Evolutionary conservation across 1,140 invertebrate species (phyloP), one percentile per base, ranked within the genome.

Genomic region (Drosophila sulfurigaster): DNA sequence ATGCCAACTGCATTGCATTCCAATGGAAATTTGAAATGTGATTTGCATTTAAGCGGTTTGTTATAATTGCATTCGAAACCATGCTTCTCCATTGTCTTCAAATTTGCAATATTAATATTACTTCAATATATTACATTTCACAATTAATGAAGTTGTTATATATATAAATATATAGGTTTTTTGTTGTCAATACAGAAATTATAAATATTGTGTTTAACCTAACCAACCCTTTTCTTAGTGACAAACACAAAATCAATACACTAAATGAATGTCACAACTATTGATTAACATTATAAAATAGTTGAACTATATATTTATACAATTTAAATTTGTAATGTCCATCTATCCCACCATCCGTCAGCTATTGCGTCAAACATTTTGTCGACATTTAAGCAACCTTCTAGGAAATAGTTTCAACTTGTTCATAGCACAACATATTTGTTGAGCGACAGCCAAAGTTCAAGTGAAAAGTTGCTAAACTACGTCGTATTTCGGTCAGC

Each of bases 391-490:
- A 41, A 41, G 38, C 38, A 41, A 41, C 38, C 38, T n/a, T 41
- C 3, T 2, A 41, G 35, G 35, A 25, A 25, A 6, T 38, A 38
- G 35, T 38, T 38, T 10, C 10, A 7, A 38, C 35, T 38, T 7
- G 6, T 38, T 25, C 20, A 28, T 32, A 3, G 15, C 10, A 20
- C 20, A 49, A 2, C 35, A 43, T 60, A 52, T 62, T 52, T 52
- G 46, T 69, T 54, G 35, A 8, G 6, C 45, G 58, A 62, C 10
- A 45, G 8, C 48, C 35, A 56, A 69, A 75, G 65, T 51, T 62
- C 32, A 38, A 62, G 52, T 49, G 41, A 10, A 60, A 72, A 62
- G 49, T 62, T 69, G 11, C 65, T 38, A 35, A 62, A 63, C 28
- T 52, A 52, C 57, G n/a, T 28, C n/a, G 43, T 58, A 16, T 38